phyloP scores from a whole-genome alignment of 2,797 vertebrate genomes.

The Lepilemur ruficaudatus region DNA sequence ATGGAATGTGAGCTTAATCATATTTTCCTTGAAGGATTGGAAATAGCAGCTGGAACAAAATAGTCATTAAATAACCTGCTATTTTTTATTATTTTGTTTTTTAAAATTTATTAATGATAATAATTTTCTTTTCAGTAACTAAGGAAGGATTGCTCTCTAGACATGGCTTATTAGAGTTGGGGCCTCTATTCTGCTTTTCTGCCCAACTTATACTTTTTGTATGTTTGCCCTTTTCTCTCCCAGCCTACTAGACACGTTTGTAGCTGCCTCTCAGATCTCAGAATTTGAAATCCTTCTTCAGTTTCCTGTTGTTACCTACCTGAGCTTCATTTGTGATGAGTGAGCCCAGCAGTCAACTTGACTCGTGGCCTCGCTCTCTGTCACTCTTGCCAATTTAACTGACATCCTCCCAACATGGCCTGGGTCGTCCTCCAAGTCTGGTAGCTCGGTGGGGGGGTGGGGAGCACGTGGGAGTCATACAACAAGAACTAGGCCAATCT shows the following conservation, averaged over 20 bases:
- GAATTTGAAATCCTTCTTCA: neutral
- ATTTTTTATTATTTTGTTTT: neutral
- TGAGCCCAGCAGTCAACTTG: neutral
- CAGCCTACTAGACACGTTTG: neutral
- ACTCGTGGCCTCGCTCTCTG: rapidly evolving
- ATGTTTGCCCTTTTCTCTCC: neutral
- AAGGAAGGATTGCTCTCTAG: neutral
- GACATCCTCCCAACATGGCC: neutral
- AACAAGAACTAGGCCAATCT: neutral
- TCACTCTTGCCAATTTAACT: neutral
- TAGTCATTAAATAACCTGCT: neutral
- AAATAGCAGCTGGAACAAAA: neutral
- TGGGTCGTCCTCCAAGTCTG: neutral
- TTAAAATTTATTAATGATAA: neutral
- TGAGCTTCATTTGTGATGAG: neutral
- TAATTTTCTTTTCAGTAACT: neutral
- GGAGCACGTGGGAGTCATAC: rapidly evolving
- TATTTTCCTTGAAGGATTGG: neutral
- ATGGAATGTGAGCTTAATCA: neutral
- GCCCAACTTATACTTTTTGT: neutral
- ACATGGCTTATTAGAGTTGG: neutral
- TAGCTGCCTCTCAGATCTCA: neutral
- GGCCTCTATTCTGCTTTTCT: neutral
- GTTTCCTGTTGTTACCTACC: neutral
- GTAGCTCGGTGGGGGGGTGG: neutral